Conservation (phyloP, 2,888 invertebrate genomes). For the Saturnia japonica region DNA sequence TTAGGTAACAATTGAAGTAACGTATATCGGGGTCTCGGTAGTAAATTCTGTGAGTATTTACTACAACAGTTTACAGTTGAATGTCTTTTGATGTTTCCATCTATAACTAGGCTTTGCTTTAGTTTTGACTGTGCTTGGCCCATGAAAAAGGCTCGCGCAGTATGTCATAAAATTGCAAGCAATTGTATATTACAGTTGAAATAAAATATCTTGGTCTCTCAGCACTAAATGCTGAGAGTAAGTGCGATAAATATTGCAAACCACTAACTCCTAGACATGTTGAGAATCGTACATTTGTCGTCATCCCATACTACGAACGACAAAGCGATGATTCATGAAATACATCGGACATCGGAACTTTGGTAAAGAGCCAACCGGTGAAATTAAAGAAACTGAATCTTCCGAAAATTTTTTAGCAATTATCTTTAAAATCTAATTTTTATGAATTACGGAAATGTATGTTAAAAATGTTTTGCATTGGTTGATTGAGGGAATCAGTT, state of each 20-base stretch:
- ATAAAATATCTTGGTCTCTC: not conserved
- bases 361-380: conserved; percentile 5
- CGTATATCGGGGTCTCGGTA: too few species aligned
- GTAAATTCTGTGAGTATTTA: too few species aligned
- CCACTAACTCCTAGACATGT: not conserved
- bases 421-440: not conserved
- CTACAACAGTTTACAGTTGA: too few species aligned
- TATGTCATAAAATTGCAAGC: not conserved
- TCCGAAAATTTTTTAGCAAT: conserved; percentile 1
- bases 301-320: not conserved
- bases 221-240: not conserved
- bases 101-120: not conserved
- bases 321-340: not conserved
- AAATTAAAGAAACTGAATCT: not conserved
- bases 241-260: not conserved
- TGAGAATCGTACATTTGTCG: not conserved
- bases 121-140: not conserved
- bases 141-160: not conserved
- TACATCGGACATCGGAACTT: not conserved
- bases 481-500: not conserved
- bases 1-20: too few species aligned
- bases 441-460: not conserved
- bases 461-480: not conserved
- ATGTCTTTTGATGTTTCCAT: not conserved
- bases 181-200: not conserved